These are phyloP conservation scores for Liposcelis brunnea DNA, from an alignment of 2,888 invertebrate species.

Conservation along the genomic window DNA sequence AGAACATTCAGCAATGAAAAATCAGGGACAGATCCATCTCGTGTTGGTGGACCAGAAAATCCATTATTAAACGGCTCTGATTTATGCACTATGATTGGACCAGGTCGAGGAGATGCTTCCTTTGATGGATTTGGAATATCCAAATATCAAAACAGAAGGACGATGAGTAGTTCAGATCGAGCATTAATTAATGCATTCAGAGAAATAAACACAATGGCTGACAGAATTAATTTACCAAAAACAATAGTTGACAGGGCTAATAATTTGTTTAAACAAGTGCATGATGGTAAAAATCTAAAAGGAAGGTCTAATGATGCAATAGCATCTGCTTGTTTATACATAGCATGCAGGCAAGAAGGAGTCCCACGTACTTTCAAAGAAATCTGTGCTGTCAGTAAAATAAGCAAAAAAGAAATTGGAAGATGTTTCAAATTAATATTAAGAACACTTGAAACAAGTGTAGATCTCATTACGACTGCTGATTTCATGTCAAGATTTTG, in stretches of 20 bases:
- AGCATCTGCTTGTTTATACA: slow-evolving; percentile 95
- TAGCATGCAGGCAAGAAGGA: slow-evolving; percentile 95
- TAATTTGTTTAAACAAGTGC: slow-evolving; percentile 94
- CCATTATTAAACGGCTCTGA: slow-evolving; percentile 89
- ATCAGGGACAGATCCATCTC: slow-evolving; percentile 89
- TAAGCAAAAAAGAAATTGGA: slow-evolving; percentile 98
- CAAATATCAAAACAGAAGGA: slow-evolving; percentile 44
- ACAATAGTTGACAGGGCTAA: slow-evolving; percentile 95
- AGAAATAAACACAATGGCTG: slow-evolving; percentile 97
- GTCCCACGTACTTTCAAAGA: slow-evolving; percentile 98
- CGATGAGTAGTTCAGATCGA: slow-evolving; percentile 86
- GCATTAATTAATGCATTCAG: slow-evolving; percentile 89
- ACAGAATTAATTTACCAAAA: slow-evolving; percentile 89
- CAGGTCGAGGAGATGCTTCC: slow-evolving; percentile 55
- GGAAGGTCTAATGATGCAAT: slow-evolving; percentile 98
- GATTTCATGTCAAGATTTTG: slow-evolving; percentile 99
- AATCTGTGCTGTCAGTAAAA: slow-evolving; percentile 97
- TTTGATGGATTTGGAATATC: slow-evolving; percentile 67
- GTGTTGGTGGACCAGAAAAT: slow-evolving; percentile 99
- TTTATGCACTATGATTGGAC: slow-evolving; percentile 87
- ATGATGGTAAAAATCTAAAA: slow-evolving; percentile 88
- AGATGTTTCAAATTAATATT: slow-evolving; percentile 93
- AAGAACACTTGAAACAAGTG: slow-evolving; percentile 89
- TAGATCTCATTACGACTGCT: slow-evolving; percentile 93
- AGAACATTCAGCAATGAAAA: slow-evolving; percentile 98